phyloP scores from a whole-genome alignment of 2,797 vertebrate species.

The Mus spretus region DNA sequence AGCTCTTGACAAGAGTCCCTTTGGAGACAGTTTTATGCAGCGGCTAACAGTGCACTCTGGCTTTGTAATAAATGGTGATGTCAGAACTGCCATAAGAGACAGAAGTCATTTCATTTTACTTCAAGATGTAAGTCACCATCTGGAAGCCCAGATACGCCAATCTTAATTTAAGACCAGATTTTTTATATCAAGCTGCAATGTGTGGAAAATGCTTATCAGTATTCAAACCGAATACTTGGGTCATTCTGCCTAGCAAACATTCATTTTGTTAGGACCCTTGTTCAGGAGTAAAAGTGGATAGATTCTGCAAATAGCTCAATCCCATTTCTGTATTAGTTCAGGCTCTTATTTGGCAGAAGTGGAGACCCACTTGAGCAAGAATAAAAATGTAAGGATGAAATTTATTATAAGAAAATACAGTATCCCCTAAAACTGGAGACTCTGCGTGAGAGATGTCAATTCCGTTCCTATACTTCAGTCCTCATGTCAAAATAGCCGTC shows the following conservation, averaged over 20 bases:
- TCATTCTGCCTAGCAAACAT: constrained; percentile 68
- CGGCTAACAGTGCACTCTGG: neutral
- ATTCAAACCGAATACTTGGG: constrained; percentile 67
- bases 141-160: constrained; percentile 76
- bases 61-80: constrained; percentile 64
- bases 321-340: constrained; percentile 62
- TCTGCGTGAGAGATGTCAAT: neutral
- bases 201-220: constrained; percentile 70
- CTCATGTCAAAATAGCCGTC: neutral
- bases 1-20: neutral
- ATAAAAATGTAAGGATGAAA: constrained; percentile 70
- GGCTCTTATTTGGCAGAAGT: constrained; percentile 54
- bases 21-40: neutral
- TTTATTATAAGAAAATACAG: constrained; percentile 13
- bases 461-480: neutral
- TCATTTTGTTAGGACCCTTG: constrained; percentile 58
- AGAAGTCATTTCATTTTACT: constrained; percentile 77
- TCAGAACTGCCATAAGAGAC: constrained; percentile 57
- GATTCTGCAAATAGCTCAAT: constrained; percentile 68
- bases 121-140: constrained; percentile 61
- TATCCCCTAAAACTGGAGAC: constrained; percentile 34
- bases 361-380: constrained; percentile 64
- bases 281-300: constrained; percentile 55
- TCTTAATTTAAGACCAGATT: constrained; percentile 78
- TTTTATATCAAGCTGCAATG: constrained; percentile 60